phyloP scores from a whole-genome alignment of 2,113 vertebrate species.

The Ardeotis arabs region DNA sequence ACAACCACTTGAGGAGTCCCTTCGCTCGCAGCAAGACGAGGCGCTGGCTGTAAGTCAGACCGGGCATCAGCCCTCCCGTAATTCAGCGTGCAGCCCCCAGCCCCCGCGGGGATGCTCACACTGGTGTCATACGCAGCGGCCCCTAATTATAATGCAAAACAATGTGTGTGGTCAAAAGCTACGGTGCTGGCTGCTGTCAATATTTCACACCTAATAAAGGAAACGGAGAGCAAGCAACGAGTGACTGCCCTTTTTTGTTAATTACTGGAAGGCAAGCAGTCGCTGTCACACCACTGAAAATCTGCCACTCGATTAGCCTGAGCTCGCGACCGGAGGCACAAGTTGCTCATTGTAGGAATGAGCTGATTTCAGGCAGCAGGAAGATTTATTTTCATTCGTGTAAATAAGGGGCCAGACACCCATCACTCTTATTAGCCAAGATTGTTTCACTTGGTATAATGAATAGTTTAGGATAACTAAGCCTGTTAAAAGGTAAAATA shows the following conservation, averaged over 20 bases:
- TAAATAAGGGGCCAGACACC: conserved; percentile 26
- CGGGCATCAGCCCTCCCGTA: background rate
- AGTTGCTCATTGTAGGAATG: background rate
- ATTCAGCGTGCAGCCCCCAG: background rate
- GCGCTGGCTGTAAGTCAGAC: background rate
- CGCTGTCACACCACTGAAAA: background rate
- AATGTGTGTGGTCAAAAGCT: background rate
- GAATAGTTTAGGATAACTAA: background rate
- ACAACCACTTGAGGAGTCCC: background rate
- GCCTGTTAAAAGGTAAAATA: background rate
- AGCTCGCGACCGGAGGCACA: background rate
- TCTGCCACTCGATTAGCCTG: background rate
- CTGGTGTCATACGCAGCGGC: background rate
- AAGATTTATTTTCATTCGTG: conserved; percentile 16
- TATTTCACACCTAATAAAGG: background rate
- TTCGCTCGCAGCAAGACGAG: background rate
- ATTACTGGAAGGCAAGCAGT: background rate
- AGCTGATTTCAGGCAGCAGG: conserved; percentile 22
- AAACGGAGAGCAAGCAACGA: background rate
- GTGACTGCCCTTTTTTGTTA: background rate
- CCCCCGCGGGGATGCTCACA: rapidly evolving
- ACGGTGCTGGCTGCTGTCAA: background rate
- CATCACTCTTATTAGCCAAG: background rate
- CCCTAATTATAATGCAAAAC: background rate
- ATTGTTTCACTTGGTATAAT: conserved; percentile 13